These are phyloP conservation scores for Betta splendens DNA, from an alignment of 2,797 vertebrate species.

Conservation along the genomic window DNA sequence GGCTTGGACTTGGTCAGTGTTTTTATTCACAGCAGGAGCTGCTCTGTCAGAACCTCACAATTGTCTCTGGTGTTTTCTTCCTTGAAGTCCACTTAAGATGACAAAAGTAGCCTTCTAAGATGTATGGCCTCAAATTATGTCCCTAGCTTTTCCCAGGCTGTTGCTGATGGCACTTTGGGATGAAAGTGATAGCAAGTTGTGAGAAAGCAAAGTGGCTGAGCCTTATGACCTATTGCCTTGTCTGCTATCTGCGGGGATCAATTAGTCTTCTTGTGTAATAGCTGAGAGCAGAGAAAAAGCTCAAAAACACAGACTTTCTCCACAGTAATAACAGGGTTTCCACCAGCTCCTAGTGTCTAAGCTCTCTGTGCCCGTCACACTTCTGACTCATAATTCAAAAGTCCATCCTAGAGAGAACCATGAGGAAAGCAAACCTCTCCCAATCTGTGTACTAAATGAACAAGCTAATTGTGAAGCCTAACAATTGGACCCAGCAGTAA, in stretches of 20 bases:
- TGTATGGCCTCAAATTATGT: constrained; percentile 75
- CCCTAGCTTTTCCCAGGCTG: constrained; percentile 35
- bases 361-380: constrained; percentile 33
- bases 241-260: constrained; percentile 77
- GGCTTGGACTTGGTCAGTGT: too few relatives aligned
- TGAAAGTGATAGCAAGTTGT: constrained; percentile 70
- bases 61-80: constrained; percentile 41
- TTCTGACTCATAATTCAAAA: constrained; percentile 23
- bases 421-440: constrained; percentile 15
- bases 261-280: constrained; percentile 80
- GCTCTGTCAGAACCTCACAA: constrained; percentile 33
- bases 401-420: constrained; percentile 16
- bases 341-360: constrained; percentile 19
- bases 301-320: constrained; percentile 62
- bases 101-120: constrained; percentile 73
- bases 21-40: constrained; percentile 2
- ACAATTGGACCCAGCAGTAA: constrained; percentile 19
- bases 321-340: constrained; percentile 57
- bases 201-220: constrained; percentile 69
- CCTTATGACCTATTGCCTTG: constrained; percentile 81
- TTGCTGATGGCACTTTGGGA: constrained; percentile 71
- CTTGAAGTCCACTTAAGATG: constrained; percentile 69
- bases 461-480: constrained; percentile 33
- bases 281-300: constrained; percentile 60
- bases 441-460: constrained; percentile 12